These are phyloP conservation scores for Bufo gargarizans DNA, from an alignment of 2,113 vertebrate genomes.

Conservation along the genomic window DNA sequence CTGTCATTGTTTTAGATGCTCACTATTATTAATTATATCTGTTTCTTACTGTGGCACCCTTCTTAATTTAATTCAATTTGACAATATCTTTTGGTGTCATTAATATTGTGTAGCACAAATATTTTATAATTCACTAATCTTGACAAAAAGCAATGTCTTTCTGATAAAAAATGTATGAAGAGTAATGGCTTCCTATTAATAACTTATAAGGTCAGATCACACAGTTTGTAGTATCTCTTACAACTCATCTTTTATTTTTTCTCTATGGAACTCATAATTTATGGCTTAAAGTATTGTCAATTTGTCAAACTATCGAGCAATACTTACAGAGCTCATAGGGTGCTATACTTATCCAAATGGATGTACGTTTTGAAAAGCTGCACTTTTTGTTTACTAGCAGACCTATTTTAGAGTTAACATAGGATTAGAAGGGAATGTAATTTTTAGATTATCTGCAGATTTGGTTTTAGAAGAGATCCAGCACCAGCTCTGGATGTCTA, in stretches of 20 bases:
- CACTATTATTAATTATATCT: conserved; percentile 77
- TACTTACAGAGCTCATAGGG: not conserved
- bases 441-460: not conserved
- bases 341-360: not conserved
- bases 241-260: conserved; percentile 80
- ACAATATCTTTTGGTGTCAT: conserved; percentile 81
- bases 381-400: not conserved
- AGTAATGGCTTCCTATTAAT: conserved; percentile 97
- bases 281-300: conserved; percentile 66
- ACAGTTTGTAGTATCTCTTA: conserved; percentile 82
- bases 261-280: conserved; percentile 67
- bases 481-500: no score
- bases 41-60: conserved; percentile 75
- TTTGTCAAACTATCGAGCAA: not conserved
- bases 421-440: not conserved
- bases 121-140: conserved; percentile 92
- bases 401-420: not conserved
- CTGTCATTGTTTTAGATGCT: conserved; percentile 72
- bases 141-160: conserved; percentile 91
- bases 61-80: conserved; percentile 84
- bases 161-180: conserved; percentile 95
- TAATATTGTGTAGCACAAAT: conserved; percentile 95
- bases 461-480: not conserved
- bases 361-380: not conserved
- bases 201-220: conserved; percentile 89